Conservation (phyloP, 2,113 vertebrate species). For the Xiphias gladius region DNA sequence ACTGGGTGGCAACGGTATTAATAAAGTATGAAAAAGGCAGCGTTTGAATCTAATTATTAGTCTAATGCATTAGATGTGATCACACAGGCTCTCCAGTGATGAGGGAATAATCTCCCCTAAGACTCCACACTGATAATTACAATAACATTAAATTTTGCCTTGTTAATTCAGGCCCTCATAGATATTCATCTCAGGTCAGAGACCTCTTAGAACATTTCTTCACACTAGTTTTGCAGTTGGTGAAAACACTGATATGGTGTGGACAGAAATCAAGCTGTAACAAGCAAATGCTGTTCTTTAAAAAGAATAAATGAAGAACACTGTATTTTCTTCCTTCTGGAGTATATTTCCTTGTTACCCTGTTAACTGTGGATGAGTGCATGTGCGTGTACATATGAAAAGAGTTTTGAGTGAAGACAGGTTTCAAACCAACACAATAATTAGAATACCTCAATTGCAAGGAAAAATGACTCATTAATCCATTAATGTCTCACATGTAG, state of each 20-base stretch:
- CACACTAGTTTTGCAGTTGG: constrained; percentile 47
- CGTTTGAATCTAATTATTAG: constrained; percentile 83
- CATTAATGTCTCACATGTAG: constrained; percentile 69
- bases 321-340: constrained; percentile 40
- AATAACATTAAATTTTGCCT: constrained; percentile 86
- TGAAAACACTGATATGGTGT: constrained; percentile 32
- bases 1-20: constrained; percentile 67
- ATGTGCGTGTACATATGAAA: background rate
- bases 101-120: constrained; percentile 77
- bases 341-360: constrained; percentile 34
- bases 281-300: constrained; percentile 37
- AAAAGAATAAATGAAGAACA: constrained; percentile 34
- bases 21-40: constrained; percentile 81
- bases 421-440: constrained; percentile 70
- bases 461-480: constrained; percentile 77
- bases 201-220: constrained; percentile 65
- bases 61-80: constrained; percentile 85
- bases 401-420: constrained; percentile 45
- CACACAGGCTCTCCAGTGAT: constrained; percentile 78
- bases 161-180: constrained; percentile 76
- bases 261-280: constrained; percentile 44
- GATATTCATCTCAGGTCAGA: constrained; percentile 72
- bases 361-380: constrained; percentile 36
- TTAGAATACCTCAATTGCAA: constrained; percentile 72
- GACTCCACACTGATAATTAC: constrained; percentile 82